Evolutionary conservation across 2,888 invertebrate species (phyloP), one percentile per base, ranked within the genome.

Genomic region (Sesia bembeciformis): DNA sequence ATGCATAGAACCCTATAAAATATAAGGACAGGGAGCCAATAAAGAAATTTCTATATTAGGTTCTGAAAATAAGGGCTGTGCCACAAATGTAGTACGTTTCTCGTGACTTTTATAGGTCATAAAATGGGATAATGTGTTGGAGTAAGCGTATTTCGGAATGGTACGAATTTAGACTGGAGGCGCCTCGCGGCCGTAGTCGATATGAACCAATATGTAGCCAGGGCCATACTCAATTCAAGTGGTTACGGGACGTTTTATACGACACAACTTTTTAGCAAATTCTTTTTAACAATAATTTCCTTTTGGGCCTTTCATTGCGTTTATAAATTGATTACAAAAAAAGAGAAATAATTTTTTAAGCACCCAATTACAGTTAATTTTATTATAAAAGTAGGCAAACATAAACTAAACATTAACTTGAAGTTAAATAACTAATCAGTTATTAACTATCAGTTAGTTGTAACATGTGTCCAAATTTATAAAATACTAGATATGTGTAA

Each of bases 41-140:
- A 84, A 86, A 85, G 78, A 77, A 76, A 76, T 73, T 66, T 74
- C 76, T 82, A 81, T 83, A 83, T 85, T 84, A 84, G 82, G 76
- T 79, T 78, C 82, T 76, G 83, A 79, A 84, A 84, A 83, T 86
- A 85, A 87, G 83, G 86, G 83, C 81, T 76, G 75, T 57, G 69
- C 81, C 81, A 78, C 84, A 88, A 89, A 86, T 80, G 81, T 83
- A 84, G 80, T 86, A 81, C 80, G 81, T 85, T 82, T 68, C 69
- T 70, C 64, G 76, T 83, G 87, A 88, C 88, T 86, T 89, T 88
- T 88, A 89, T 89, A 76, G 88, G 81, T 87, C 77, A 85, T 89
- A 88, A 89, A 89, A 78, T 74, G 79, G 84, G 81, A 86, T 89
- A 88, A 88, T 88, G 85, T 84, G 84, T 78, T 70, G 80, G 82